Evolutionary conservation across 2,888 invertebrate genomes (phyloP), one percentile per base, ranked within the genome.

Genomic region (Brenthis ino): DNA sequence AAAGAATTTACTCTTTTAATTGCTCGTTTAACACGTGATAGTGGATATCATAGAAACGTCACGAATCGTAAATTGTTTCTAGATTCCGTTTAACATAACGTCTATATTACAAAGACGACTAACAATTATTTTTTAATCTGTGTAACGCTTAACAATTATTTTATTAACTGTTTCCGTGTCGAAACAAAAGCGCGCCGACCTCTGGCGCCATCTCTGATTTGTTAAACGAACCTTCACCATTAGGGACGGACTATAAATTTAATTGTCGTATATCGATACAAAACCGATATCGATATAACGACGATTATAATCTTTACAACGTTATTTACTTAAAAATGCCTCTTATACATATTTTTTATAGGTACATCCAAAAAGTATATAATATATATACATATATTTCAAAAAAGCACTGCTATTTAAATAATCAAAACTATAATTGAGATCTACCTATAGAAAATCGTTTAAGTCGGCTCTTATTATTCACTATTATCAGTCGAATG

Each of bases 121-220:
- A 77, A 78, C 80, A 78, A 82, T 85, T 82, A 78, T 73, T 83
- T 85, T 85, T 84, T 80, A 82, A 79, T 68, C 80, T 80, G 80
- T 81, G 53, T 76, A 81, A 81, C 75, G 79, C 80, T 74, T 80
- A 78, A 77, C 80, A 78, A 82, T 85, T 82, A 78, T 73, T 84
- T 85, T 85, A 85, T 80, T 82, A 78, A 68, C 81, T 80, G 80
- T 81, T 79, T 81, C 84, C 81, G 83, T 80, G 74, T 75, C 84
- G 82, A 82, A 83, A 75, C 77, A 77, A 82, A 82, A 74, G 74
- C 78, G 77, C 72, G 74, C 77, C 74, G 80, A 80, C 82, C 75
- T 72, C 80, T 84, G 85, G 87, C 88, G 88, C 87, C 87, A 87
- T 84, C 87, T 85, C 69, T 76, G 71, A 77, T 77, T 80, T 72